A percentile compares a stretch with the other conserved stretches of the same genome.
phyloP scores from a whole-genome alignment of 2,888 invertebrate genomes.

The Phortica okadai region DNA sequence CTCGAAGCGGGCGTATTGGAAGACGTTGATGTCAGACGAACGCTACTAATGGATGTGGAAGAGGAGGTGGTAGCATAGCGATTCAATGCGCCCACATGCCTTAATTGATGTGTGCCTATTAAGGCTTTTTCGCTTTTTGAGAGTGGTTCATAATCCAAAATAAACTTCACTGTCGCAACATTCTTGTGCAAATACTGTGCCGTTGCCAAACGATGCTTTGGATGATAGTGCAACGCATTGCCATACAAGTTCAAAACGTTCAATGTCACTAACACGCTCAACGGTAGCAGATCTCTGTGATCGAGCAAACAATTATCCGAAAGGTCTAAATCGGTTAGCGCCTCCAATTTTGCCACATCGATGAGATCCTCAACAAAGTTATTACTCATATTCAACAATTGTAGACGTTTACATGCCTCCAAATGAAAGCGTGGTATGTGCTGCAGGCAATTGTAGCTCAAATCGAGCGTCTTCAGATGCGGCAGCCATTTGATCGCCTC shows the following conservation, averaged over 20 bases:
- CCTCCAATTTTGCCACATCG: constrained; percentile 79
- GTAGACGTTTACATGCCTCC: constrained; percentile 78
- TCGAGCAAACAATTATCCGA: constrained; percentile 81
- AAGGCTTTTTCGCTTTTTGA: constrained; percentile 78
- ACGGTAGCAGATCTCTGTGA: constrained; percentile 79
- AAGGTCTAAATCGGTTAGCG: constrained; percentile 80
- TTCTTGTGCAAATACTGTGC: constrained; percentile 79
- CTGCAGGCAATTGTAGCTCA: constrained; percentile 81
- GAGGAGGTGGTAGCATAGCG: constrained; percentile 51
- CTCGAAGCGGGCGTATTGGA: constrained; percentile 72
- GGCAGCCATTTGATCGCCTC: constrained; percentile 79
- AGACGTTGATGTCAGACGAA: constrained; percentile 41
- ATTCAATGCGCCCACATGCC: constrained; percentile 51
- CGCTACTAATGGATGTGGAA: constrained; percentile 52
- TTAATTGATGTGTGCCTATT: constrained; percentile 75
- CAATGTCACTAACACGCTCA: constrained; percentile 79
- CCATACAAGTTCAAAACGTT: constrained; percentile 79
- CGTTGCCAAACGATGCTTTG: constrained; percentile 79
- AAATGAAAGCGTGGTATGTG: constrained; percentile 79
- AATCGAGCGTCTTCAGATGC: constrained; percentile 81
- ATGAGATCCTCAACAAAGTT: constrained; percentile 81
- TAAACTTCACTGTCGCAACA: constrained; percentile 78
- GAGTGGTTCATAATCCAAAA: constrained; percentile 78
- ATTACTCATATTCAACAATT: constrained; percentile 80
- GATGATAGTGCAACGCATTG: constrained; percentile 81